Base-by-base conservation (phyloP, 2,113 vertebrate genomes). In the Lipophrys pholis region DNA sequence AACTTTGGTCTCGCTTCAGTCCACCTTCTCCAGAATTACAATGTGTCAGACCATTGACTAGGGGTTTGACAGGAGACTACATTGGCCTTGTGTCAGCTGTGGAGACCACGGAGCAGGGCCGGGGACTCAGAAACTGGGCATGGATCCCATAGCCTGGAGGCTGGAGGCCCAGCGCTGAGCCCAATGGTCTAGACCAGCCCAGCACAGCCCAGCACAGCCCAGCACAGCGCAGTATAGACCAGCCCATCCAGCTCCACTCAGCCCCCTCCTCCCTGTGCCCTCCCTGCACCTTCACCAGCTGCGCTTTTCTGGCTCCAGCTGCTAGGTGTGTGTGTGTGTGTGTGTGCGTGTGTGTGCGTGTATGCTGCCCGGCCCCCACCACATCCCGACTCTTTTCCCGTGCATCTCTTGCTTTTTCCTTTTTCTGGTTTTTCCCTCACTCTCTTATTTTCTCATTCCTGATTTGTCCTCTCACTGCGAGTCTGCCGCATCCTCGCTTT, bases 221-320 rank as follows among this genome's bases (percentile, higher is more conserved):
- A 64, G 49, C 86, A 80, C 73, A 79, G 53, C 79, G 79, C 82
- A 61, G 21, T 73, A 80, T 70, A 79, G 53, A 77, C 81, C 82
- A 61, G 21, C 72, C 88, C 21, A 30, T 30, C 80, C 87, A 73
- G 77, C 75, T 75, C 80, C 58, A 46, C 72, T 71, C 71, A 70
- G 42, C 84, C 69, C 79, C 78, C 82, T 50, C 81, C 84, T 87
- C 73, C 69, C 88, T 83, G 71, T 87, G 81, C 80, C 88, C 88
- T 87, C 81, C 75, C 85, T 73, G 85, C 90, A 87, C 90, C 92
- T 91, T 76, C 94, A 91, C 91, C 96, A 98, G 97, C 97, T 98
- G 96, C 86, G 90, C 92, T 94, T 95, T 93, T 93, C 92, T 96
- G 95, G 95, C 96, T 95, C 93, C 95, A 93, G 95, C 93, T 94